Conservation (phyloP, 2,113 vertebrate genomes). For the Emydocephalus ijimae region DNA sequence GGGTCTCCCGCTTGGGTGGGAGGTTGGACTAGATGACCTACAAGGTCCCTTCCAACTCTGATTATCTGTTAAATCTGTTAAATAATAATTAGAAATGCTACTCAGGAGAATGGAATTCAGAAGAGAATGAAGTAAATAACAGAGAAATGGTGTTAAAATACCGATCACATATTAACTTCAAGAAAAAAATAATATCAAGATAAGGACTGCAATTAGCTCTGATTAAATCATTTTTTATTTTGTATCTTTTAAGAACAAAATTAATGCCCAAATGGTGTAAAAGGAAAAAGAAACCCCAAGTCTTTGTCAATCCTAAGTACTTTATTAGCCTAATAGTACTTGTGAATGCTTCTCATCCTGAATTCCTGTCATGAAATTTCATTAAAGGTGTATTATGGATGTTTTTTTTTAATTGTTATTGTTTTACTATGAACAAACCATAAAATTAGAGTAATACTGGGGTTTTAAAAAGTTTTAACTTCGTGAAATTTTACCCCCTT, state of each 20-base stretch:
- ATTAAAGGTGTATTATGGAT: background rate
- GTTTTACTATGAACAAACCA: background rate
- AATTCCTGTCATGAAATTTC: background rate
- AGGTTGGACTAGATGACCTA: too few species aligned
- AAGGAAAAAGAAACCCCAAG: slow-evolving; percentile 23
- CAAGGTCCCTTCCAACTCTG: too few species aligned
- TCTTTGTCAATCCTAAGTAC: slow-evolving; percentile 1
- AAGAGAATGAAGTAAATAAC: background rate
- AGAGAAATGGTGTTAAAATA: slow-evolving; percentile 33
- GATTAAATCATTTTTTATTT: slow-evolving; percentile 45
- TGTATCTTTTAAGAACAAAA: slow-evolving; percentile 36
- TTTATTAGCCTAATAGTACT: background rate
- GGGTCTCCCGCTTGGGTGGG: too few species aligned
- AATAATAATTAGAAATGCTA: background rate
- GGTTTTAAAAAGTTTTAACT: slow-evolving; percentile 2
- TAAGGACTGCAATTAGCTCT: slow-evolving; percentile 43
- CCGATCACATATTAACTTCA: slow-evolving; percentile 29
- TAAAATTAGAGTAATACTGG: background rate
- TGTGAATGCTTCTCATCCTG: background rate
- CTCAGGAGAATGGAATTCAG: background rate
- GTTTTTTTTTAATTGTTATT: background rate
- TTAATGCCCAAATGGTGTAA: slow-evolving; percentile 39
- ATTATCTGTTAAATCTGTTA: too few species aligned
- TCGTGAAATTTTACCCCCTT: background rate
- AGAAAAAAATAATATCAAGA: slow-evolving; percentile 43